Evolutionary conservation across 2,888 invertebrate genomes (phyloP), one percentile per base, ranked within the genome.

Genomic region (Bruchidius siliquastri): DNA sequence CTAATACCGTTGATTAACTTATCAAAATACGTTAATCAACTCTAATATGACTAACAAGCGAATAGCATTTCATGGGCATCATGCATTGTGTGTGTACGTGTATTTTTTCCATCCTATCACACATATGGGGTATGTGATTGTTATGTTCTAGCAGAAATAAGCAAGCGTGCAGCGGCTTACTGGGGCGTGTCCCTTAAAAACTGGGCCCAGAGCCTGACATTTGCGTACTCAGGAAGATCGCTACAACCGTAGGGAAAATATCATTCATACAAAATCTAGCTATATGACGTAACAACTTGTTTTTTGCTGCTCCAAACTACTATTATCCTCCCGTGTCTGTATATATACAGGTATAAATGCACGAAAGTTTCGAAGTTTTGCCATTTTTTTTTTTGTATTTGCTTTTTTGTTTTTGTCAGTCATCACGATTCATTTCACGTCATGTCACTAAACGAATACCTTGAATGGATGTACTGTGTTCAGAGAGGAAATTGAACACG

Each of bases 71-170:
- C 26, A 26, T 26, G 26, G 26, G 26, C 26, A 26, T 26, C 26
- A 26, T 4, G 26, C 26, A 26, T 26, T 26, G 26, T 26, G 26
- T 26, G 26, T 26, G 8, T 26, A 4, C 26, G 26, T 26, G 26
- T 26, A 26, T 81, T 74, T 76, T 79, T 78, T 81, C 81, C 83
- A 80, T 84, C 83, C 82, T 83, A 82, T 81, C 85, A 85, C 86
- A 86, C 85, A 86, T 86, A 85, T 85, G 84, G 85, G 85, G 85
- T 85, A 82, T 85, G 83, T 83, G 85, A 80, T 85, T 85, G 81
- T 84, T 85, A 84, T 86, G 85, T 86, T 86, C 84, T 85, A 86
- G 86, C 85, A 79, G 79, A 78, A 79, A 79, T 80, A 76, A 80
- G 79, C 79, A 79, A 79, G 67, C 67, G 70, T 70, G 70, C 30